Evolutionary conservation across 2,797 vertebrate species (phyloP).

Genomic region (Erithacus rubecula): DNA sequence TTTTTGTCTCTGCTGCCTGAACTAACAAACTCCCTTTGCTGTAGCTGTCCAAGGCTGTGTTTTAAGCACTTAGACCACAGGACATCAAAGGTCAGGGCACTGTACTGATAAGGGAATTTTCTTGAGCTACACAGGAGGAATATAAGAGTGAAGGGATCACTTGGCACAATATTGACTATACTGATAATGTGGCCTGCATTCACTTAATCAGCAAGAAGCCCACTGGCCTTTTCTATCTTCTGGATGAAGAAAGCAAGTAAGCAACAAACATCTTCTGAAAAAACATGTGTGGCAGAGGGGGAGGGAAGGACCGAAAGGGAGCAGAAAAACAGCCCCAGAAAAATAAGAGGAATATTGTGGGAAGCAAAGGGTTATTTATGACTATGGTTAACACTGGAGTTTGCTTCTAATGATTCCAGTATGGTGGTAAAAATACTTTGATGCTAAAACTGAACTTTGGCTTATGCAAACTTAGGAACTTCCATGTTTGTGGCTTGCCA

Average conservation of each 20-base stretch:
- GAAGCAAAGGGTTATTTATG: not conserved
- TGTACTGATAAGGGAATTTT: constrained; percentile 37
- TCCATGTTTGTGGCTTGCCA: not conserved
- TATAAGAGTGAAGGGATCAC: constrained; percentile 89
- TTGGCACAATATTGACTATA: constrained; percentile 90
- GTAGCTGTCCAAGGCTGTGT: not conserved
- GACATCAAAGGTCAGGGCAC: not conserved
- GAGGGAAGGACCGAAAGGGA: constrained; percentile 6
- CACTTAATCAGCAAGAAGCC: constrained; percentile 89
- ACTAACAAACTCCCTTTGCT: constrained; percentile 13
- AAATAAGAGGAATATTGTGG: not conserved
- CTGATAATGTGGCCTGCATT: constrained; percentile 90
- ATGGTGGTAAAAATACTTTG: not conserved
- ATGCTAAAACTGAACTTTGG: not conserved
- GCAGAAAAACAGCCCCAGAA: not conserved
- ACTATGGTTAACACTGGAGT: not conserved
- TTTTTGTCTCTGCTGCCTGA: constrained; percentile 23
- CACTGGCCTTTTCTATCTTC: constrained; percentile 87
- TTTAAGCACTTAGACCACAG: not conserved
- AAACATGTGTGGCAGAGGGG: not conserved
- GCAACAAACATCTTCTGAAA: constrained; percentile 35
- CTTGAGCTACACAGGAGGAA: constrained; percentile 81
- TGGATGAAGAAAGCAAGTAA: constrained; percentile 92
- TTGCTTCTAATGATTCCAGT: not conserved
- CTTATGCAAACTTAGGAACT: not conserved